These are phyloP conservation scores for Symphodus melops DNA, from an alignment of 2,113 vertebrate species.

Conservation along the genomic window DNA sequence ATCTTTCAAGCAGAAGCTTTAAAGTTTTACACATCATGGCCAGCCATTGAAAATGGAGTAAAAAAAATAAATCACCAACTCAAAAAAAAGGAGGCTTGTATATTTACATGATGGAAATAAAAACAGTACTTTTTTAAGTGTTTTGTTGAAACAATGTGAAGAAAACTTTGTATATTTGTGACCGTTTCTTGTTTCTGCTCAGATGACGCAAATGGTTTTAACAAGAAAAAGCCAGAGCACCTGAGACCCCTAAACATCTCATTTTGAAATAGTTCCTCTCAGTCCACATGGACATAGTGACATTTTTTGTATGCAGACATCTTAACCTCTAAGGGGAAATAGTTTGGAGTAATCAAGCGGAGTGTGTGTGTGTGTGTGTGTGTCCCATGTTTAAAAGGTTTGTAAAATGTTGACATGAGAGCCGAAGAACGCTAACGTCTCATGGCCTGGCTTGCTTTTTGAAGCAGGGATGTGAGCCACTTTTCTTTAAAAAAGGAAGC, in stretches of 20 bases:
- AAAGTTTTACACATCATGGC: no score
- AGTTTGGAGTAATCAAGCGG: conserved; percentile 47
- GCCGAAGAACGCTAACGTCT: conserved; percentile 20
- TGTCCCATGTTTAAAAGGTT: conserved; percentile 30
- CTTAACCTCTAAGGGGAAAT: conserved; percentile 57
- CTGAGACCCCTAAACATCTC: conserved; percentile 62
- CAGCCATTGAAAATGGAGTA: no score
- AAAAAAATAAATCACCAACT: no score
- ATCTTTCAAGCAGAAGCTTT: no score
- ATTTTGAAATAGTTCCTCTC: conserved; percentile 23
- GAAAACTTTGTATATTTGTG: background rate
- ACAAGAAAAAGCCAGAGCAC: conserved; percentile 60
- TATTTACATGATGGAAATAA: no score
- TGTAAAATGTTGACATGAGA: conserved; percentile 37
- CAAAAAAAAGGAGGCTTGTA: no score
- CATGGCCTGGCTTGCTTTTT: conserved; percentile 19
- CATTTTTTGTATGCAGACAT: conserved; percentile 16
- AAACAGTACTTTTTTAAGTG: background rate
- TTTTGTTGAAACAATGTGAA: background rate
- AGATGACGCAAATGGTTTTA: conserved; percentile 52
- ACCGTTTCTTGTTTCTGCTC: conserved; percentile 14
- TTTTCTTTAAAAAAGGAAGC: background rate
- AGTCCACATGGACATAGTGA: conserved; percentile 25
- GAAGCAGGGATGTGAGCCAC: conserved; percentile 18
- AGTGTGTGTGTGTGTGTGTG: no score